Evolutionary conservation across 1,140 invertebrate genomes (phyloP).

Genomic region (Nasonia longicornis): DNA sequence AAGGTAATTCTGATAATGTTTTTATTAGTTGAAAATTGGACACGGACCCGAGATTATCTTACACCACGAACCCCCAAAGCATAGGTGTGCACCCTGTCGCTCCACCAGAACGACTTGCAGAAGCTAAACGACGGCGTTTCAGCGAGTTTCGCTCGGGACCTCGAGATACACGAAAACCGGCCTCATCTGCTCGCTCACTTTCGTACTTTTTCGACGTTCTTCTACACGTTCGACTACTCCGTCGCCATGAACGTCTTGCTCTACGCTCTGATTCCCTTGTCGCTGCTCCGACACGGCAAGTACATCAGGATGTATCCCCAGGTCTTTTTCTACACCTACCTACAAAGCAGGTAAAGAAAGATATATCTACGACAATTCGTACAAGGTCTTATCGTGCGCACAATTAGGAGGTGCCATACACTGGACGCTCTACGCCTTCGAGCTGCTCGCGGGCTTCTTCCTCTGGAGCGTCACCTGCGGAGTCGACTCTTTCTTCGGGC

Average conservation of each 20-base stretch:
- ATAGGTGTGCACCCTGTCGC: not conserved
- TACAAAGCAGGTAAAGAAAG: slow-evolving; percentile 32
- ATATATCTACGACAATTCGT: too few relatives aligned
- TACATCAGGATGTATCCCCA: slow-evolving; percentile 27
- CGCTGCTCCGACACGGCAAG: not conserved
- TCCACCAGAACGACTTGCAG: not conserved
- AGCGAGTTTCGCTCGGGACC: slow-evolving; percentile 1
- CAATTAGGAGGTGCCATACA: slow-evolving; percentile 44
- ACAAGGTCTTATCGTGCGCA: too few relatives aligned
- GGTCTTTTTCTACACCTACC: slow-evolving; percentile 5
- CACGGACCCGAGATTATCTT: not conserved
- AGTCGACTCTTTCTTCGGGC: slow-evolving; percentile 53
- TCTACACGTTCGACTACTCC: slow-evolving; percentile 1
- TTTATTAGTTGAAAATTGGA: not conserved
- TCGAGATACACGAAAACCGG: not conserved
- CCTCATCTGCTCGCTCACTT: slow-evolving; percentile 10
- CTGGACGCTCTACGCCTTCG: slow-evolving; percentile 46
- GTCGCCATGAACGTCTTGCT: not conserved
- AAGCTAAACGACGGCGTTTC: slow-evolving; percentile 11
- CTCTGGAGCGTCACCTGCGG: slow-evolving; percentile 47
- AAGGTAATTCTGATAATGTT: slow-evolving; percentile 44
- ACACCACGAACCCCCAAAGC: not conserved
- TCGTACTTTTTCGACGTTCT: slow-evolving; percentile 7
- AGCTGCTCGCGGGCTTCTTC: slow-evolving; percentile 33
- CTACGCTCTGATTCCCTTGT: not conserved